These are phyloP conservation scores for Tridacna gigas DNA, from an alignment of 2,888 invertebrate genomes.

Conservation along the genomic window DNA sequence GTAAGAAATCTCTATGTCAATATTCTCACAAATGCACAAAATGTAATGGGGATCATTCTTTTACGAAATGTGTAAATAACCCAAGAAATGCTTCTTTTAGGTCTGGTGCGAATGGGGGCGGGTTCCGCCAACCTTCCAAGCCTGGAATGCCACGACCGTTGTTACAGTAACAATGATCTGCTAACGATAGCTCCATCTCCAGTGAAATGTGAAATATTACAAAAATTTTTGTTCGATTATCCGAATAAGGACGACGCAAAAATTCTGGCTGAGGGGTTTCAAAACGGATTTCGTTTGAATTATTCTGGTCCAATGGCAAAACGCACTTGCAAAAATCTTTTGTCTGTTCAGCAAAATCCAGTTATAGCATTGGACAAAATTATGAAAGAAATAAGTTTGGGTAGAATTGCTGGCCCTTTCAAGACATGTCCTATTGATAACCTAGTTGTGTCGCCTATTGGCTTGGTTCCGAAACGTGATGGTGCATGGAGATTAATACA, in stretches of 20 bases:
- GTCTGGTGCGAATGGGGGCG: background rate
- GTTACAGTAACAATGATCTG: background rate
- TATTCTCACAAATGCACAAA: background rate
- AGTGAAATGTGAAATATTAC: background rate
- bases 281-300: slow-evolving; percentile 22
- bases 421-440: slow-evolving; percentile 20
- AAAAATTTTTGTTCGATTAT: background rate
- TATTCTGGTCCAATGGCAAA: background rate
- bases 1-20: background rate
- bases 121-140: background rate
- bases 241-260: slow-evolving; percentile 1
- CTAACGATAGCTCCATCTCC: background rate
- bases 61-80: background rate
- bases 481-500: slow-evolving; percentile 21
- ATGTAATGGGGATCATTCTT: background rate
- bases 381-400: too few relatives aligned
- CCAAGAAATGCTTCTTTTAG: background rate
- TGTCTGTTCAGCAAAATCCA: too few relatives aligned
- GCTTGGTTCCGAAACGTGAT: slow-evolving; percentile 22
- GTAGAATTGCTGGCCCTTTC: slow-evolving; percentile 39
- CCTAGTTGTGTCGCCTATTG: slow-evolving; percentile 28
- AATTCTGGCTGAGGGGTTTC: slow-evolving; percentile 8
- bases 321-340: slow-evolving; percentile 19
- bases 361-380: too few relatives aligned
- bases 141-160: background rate